Evolutionary conservation across 2,888 invertebrate genomes (phyloP), one percentile per base, ranked within the genome.

Genomic region (Brassicogethes aeneus): DNA sequence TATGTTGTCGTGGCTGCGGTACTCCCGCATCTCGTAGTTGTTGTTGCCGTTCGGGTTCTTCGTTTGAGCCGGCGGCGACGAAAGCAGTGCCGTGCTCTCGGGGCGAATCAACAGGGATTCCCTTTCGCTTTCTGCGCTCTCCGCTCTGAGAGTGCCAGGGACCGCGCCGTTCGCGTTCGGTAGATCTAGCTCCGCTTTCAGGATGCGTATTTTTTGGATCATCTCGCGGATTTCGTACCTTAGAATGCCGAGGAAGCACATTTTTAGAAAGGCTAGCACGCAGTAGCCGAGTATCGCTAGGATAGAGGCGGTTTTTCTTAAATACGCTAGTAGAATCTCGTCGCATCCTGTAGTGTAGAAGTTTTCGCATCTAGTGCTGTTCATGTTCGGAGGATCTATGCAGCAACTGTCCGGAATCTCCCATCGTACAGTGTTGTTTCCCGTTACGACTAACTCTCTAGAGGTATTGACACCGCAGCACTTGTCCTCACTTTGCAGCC

Each of bases 151-250:
- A 16, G 63, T 52, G 15, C 74, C 71, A n/a, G 77, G 73, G 44
- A 77, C 75, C 35, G 75, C 74, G 13, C 77, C 76, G 57, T 77
- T 77, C 16, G 74, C 74, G 47, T 75, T 74, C 32, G 77, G 65
- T 50, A 66, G 44, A 46, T 78, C 76, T 50, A 77, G 65, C 60
- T 85, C 84, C 44, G 76, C 79, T 56, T 79, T 79, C 47, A 90
- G 72, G 63, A 90, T 77, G 60, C 83, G 80, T 64, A 90, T 90
- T 72, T 90, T 90, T 66, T 89, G 87, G 61, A 90, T 88, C 90
- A 90, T 90, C 69, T 90, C 90, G 52, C 84, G 79, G 61, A 89
- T 88, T 73, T 89, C 88, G 23, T 23, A 23, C 14, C 32, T 32
- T 55, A 89, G 75, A 56, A 89, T 87, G 46, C 86, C 88, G 50